Base-by-base conservation (phyloP, 2,797 vertebrate genomes). In the Scomberomorus guttatus region DNA sequence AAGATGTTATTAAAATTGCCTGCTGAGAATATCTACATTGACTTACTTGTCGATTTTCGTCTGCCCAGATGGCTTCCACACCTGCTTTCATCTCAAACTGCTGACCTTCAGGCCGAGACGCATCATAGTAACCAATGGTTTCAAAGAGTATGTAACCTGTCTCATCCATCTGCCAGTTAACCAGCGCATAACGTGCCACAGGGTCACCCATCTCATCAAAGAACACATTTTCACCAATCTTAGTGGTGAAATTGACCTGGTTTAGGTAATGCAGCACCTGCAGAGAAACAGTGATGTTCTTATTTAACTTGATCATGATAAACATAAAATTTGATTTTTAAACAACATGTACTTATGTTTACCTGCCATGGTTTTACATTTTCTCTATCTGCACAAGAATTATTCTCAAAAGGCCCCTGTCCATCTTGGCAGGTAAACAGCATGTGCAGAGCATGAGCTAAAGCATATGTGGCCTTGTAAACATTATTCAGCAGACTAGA, bases 341-440 rank as follows among this genome's bases (percentile, higher is more conserved):
- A 13, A 42, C 18, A 24, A 6, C 24, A 20, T 74, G 0, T 48
- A 34, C 63, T 48, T 2, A 27, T 55, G 2, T 85, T 85, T 84
- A 96, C 95, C 95, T 96, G 95, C 96, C 96, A 96, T 51, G 95
- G 93, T 60, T 96, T 73, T 54, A 94, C 82, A 57, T 88, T 85
- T 18, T 81, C 13, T 52, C 32, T 85, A 17, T 94, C 83, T 76
- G 94, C 92, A 82, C 95, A 96, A 3, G 87, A 87, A 2, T 86
- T 92, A 70, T 94, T 94, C 20, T 82, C 68, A 89, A 96, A 96
- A 22, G 93, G 94, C 2, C 93, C 94, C 3, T 88, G 67, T 75
- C 87, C 91, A 17, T 92, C 80, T 83, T 88, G 83, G 73, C 96
- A 96, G 17, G 68, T 82, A 52, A 93, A 81, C 5, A 96, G 75